phyloP scores from a whole-genome alignment of 2,113 vertebrate species.

The Mormyrus iriodes region DNA sequence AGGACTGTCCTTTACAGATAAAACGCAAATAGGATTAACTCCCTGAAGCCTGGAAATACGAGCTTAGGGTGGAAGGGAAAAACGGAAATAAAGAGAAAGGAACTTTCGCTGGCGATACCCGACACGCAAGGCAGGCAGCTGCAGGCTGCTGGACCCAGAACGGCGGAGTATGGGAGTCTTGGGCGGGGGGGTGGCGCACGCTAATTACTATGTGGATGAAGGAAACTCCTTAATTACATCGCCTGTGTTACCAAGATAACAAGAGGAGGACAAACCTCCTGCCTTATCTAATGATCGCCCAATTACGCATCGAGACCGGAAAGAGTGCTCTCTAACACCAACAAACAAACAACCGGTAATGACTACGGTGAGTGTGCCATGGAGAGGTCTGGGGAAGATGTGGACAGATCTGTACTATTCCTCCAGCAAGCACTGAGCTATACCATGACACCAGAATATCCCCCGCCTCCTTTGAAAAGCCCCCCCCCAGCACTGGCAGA shows the following conservation, averaged over 20 bases:
- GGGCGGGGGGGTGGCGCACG: not conserved
- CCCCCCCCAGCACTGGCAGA: not conserved
- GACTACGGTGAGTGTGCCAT: not conserved
- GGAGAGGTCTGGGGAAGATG: not conserved
- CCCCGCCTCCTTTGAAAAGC: not conserved
- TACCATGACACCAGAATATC: not conserved
- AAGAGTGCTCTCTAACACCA: not conserved
- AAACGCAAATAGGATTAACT: no score
- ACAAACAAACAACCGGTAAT: not conserved
- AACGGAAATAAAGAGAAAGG: not conserved
- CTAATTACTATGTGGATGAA: slow-evolving; percentile 35
- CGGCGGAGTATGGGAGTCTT: not conserved
- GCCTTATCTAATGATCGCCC: slow-evolving; percentile 50
- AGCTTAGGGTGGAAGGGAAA: not conserved
- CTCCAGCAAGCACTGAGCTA: not conserved
- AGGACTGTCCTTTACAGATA: not conserved
- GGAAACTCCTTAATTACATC: slow-evolving; percentile 51
- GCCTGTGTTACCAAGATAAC: slow-evolving; percentile 46
- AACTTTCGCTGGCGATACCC: not conserved
- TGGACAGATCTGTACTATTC: not conserved
- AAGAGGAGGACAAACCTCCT: slow-evolving; percentile 20
- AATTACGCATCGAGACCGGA: slow-evolving; percentile 38
- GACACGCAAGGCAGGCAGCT: not conserved
- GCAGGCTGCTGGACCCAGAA: not conserved
- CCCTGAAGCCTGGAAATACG: not conserved